Conservation (phyloP, 2,797 vertebrate genomes). For the Vipera ursinii region DNA sequence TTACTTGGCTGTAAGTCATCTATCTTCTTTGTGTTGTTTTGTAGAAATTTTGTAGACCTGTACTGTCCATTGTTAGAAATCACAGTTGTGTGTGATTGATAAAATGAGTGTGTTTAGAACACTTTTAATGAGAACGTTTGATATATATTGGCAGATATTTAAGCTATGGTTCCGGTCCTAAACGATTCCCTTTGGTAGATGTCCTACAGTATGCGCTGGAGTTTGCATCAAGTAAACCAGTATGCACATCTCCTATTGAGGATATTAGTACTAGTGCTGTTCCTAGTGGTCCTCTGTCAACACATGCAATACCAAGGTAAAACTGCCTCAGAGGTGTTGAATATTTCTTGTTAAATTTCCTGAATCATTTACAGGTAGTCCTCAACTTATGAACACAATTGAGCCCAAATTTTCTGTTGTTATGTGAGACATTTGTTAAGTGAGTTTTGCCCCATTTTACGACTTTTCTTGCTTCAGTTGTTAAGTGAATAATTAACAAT, state of each 20-base stretch:
- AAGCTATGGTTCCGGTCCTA: constrained; percentile 97
- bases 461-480: too few relatives aligned
- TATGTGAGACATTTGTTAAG: too few relatives aligned
- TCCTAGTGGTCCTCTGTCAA: constrained; percentile 76
- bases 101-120: not conserved
- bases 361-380: not conserved
- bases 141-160: constrained; percentile 84
- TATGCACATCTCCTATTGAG: constrained; percentile 92
- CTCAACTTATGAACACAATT: too few relatives aligned
- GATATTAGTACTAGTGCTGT: constrained; percentile 87
- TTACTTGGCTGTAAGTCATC: not conserved
- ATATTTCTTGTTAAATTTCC: not conserved
- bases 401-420: too few relatives aligned
- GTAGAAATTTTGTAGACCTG: not conserved
- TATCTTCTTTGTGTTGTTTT: not conserved
- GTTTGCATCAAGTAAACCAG: constrained; percentile 97
- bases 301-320: constrained; percentile 81
- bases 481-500: too few relatives aligned
- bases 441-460: too few relatives aligned
- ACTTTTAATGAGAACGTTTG: constrained; percentile 45
- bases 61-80: not conserved
- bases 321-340: not conserved
- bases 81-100: not conserved
- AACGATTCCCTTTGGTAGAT: constrained; percentile 97
- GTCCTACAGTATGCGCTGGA: constrained; percentile 98